Evolutionary conservation across 2,113 vertebrate species (phyloP), one percentile per base, ranked within the genome.

Genomic region (Etia nguti): DNA sequence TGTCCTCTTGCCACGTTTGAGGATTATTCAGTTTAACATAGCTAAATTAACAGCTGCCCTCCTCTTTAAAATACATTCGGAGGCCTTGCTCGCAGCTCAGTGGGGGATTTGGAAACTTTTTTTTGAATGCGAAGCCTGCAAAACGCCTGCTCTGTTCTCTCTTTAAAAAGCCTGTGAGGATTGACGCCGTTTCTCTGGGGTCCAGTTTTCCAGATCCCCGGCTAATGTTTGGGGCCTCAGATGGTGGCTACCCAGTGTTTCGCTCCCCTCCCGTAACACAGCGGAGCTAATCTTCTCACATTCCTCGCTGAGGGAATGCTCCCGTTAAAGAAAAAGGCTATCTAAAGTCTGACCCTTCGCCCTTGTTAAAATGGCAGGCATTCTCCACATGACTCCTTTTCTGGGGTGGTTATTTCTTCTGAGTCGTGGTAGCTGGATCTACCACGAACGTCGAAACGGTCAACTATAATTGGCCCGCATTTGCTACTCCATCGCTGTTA

Each of bases 241-340:
- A 92, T 85, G 86, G 93, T 88, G 65, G 80, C 90, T 82, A 90
- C 57, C 89, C 82, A 70, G 80, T 86, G 65, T 93, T 89, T 90
- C 22, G 31, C 87, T 90, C 88, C 79, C 81, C 89, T 90, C 90
- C n/a, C 57, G 87, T 93, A 92, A 93, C 93, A 95, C 82, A 65
- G 94, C 9, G 86, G 85, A 92, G 94, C 94, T 95, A 94, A 96
- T 95, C 95, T 96, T 92, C 89, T 94, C 91, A 92, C 96, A 96
- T 96, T 96, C 94, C 95, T 92, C 5, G 3, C 65, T 84, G 85
- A 91, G 77, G 94, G 95, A 96, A 95, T 95, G 96, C 91, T 95
- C 92, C 95, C 86, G 87, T 95, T 92, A 93, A 93, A 93, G 92
- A 92, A 96, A 95, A 94, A 93, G 92, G 93, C 95, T 94, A 96